Percentiles rank a stretch among this genome's conserved stretches.
These are phyloP conservation scores for Drepanosiphum platanoidis DNA, from an alignment of 2,888 invertebrate genomes.

Conservation along the genomic window DNA sequence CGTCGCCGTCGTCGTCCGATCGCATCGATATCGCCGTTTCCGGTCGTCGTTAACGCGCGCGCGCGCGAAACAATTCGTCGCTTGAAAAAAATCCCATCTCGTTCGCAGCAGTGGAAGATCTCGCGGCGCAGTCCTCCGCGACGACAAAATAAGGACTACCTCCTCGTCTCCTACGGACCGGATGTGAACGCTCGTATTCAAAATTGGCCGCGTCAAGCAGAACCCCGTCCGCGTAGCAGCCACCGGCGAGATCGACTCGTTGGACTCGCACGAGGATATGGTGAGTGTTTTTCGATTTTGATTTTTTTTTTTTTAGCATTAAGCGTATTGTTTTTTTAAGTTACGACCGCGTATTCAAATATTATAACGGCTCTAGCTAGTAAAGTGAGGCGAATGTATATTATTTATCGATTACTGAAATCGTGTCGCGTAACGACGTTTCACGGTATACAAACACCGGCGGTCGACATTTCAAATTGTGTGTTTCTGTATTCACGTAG, in stretches of 20 bases:
- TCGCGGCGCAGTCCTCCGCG: not conserved
- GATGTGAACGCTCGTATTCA: constrained; percentile 49
- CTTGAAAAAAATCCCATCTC: no score
- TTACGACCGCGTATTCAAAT: no score
- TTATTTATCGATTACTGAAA: no score
- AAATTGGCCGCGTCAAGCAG: constrained; percentile 61
- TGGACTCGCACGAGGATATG: constrained; percentile 59
- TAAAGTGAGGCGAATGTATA: no score
- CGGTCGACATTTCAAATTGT: no score
- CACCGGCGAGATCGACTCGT: constrained; percentile 43
- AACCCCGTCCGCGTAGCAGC: constrained; percentile 56
- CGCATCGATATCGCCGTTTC: not conserved
- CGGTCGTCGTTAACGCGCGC: not conserved
- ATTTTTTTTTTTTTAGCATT: not conserved
- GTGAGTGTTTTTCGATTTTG: not conserved
- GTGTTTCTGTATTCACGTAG: no score
- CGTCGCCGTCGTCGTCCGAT: constrained; percentile 4
- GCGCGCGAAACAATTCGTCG: not conserved
- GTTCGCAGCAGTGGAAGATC: not conserved
- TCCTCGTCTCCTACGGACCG: not conserved
- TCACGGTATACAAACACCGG: no score
- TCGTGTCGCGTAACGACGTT: no score
- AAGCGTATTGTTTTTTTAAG: no score
- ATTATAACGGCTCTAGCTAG: no score
- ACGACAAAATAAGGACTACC: no score